These are phyloP conservation scores for Emys orbicularis DNA, from an alignment of 2,797 vertebrate species.

Conservation along the genomic window DNA sequence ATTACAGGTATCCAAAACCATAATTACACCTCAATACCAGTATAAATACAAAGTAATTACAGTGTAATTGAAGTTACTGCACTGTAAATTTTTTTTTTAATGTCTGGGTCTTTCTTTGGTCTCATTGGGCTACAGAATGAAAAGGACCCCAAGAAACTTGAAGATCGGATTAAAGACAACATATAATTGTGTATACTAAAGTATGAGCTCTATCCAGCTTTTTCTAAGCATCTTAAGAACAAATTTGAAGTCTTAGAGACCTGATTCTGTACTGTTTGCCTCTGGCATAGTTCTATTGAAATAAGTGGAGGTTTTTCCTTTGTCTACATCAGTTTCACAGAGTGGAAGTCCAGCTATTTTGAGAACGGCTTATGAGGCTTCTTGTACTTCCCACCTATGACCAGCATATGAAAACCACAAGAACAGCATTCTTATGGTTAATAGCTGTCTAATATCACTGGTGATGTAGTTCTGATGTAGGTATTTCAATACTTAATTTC, in stretches of 20 bases:
- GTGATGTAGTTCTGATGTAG: background rate
- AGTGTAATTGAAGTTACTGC: background rate
- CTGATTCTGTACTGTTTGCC: slow-evolving; percentile 22
- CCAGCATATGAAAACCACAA: background rate
- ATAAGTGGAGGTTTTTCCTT: background rate
- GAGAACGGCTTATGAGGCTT: background rate
- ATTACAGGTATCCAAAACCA: slow-evolving; percentile 37
- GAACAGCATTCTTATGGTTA: background rate
- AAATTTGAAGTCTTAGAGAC: slow-evolving; percentile 9
- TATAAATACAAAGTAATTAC: background rate
- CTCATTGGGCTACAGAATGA: background rate
- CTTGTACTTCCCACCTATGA: background rate
- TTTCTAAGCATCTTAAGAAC: slow-evolving; percentile 25
- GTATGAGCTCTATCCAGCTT: background rate
- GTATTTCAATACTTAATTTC: background rate
- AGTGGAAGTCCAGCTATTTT: background rate
- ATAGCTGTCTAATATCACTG: background rate
- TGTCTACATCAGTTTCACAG: slow-evolving; percentile 13
- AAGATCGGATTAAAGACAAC: slow-evolving; percentile 2
- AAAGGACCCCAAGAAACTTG: background rate
- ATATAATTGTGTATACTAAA: background rate
- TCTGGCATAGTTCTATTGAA: background rate
- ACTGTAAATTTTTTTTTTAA: too few relatives aligned
- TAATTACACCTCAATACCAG: background rate
- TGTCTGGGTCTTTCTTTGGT: background rate